phyloP scores from a whole-genome alignment of 2,888 invertebrate genomes.

The Stenchaetothrips biformis region DNA sequence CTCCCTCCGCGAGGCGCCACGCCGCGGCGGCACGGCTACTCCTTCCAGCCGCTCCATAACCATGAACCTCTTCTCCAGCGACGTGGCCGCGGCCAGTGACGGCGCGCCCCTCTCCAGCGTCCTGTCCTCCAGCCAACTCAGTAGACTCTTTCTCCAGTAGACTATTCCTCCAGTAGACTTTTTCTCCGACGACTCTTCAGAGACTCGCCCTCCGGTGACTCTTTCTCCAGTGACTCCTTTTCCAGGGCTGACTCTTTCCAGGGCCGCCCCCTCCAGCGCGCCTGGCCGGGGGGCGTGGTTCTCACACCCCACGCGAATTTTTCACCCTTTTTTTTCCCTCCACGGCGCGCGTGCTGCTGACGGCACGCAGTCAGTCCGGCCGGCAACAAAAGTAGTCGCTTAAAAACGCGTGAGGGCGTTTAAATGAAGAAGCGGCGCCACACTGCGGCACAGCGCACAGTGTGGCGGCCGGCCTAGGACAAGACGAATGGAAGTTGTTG shows the following conservation, averaged over 20 bases:
- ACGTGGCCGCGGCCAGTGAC: background rate
- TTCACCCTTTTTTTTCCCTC: background rate
- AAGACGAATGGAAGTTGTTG: conserved; percentile 21
- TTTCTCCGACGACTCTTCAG: too few species aligned
- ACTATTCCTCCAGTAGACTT: too few species aligned
- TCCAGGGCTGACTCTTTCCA: too few species aligned
- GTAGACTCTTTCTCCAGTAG: too few species aligned
- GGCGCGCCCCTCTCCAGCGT: too few species aligned
- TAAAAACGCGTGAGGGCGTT: too few species aligned
- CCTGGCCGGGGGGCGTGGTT: background rate
- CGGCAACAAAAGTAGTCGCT: background rate
- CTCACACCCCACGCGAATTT: background rate
- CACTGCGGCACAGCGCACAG: background rate
- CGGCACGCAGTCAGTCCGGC: background rate
- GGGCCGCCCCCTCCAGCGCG: too few species aligned
- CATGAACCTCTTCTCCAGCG: background rate
- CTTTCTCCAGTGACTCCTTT: too few species aligned
- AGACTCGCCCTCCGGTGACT: too few species aligned
- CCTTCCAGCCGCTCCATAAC: background rate
- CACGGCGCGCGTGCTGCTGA: background rate
- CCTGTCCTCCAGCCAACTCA: too few species aligned
- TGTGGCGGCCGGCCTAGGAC: background rate
- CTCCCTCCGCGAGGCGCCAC: background rate
- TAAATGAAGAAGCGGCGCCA: too few species aligned
- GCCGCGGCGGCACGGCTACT: background rate